Evolutionary conservation across 2,113 vertebrate species (phyloP), one percentile per base, ranked within the genome.

Genomic region (Rhipidura dahli): DNA sequence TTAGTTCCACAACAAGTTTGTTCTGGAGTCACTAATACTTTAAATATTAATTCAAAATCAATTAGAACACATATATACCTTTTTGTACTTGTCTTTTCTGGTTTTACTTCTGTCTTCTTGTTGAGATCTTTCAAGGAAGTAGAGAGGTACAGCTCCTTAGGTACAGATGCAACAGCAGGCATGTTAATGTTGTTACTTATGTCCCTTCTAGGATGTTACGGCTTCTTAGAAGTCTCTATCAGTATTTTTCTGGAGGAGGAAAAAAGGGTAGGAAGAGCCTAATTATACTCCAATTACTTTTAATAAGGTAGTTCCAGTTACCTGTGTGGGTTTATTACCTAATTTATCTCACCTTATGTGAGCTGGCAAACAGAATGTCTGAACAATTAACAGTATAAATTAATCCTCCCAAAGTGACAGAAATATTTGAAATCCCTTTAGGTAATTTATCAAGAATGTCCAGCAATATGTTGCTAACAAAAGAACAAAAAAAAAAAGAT

Each of bases 61-160:
- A 64, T 53, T 65, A 40, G 54, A 66, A 92, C 65, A 53, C 9
- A 88, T 15, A 90, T 42, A 71, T 97, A 98, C 99, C 95, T 99
- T 94, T 98, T 99, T 37, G 99, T 99, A 96, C 98, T 99, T 4
- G 97, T 98, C 97, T 99, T 99, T 30, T 99, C 99, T 6, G 98
- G 97, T 96, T 99, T 99, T 44, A 99, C 95, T 97, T 99, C 99
- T 80, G 99, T 99, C 95, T 99, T 99, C 97, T 99, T 99, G 91
- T 99, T 99, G 84, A 99, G 99, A 64, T 99, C 99, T 82, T 99
- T 98, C 94, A 99, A 91, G 65, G 99, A 99, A 53, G 99, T 98
- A 93, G 98, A 99, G 94, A 99, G 98, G 90, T 99, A 99, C 7
- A 99, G 98, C 82, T 99, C 99, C 97, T 99, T 99, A 95, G 98